phyloP scores from a whole-genome alignment of 2,888 invertebrate species.

The Thecophora atra region DNA sequence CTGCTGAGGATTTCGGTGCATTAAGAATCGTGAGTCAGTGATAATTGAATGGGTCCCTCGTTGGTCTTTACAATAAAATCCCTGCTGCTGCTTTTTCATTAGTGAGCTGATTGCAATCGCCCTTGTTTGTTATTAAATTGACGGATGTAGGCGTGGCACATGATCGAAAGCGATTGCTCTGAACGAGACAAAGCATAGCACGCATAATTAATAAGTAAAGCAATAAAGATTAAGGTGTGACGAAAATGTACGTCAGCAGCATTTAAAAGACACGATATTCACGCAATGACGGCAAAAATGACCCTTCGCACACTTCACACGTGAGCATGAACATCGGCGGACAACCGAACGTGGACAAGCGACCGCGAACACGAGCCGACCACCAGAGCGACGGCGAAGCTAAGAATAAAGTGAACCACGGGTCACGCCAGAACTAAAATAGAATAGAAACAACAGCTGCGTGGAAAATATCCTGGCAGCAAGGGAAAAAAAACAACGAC shows the following conservation, averaged over 20 bases:
- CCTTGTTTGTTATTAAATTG: too few relatives aligned
- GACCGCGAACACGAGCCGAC: background rate
- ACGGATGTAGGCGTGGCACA: too few relatives aligned
- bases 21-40: too few relatives aligned
- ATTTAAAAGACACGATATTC: background rate
- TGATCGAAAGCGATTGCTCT: too few relatives aligned
- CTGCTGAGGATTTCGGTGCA: too few relatives aligned
- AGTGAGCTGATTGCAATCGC: too few relatives aligned
- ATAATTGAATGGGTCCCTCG: too few relatives aligned
- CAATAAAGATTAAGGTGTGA: background rate
- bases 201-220: background rate
- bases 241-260: background rate
- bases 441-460: background rate
- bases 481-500: background rate
- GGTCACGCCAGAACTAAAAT: background rate
- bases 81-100: too few relatives aligned
- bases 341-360: too few relatives aligned
- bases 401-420: background rate
- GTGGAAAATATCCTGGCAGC: background rate
- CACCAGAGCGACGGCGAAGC: background rate
- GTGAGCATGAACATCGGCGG: too few relatives aligned
- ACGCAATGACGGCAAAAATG: background rate
- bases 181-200: too few relatives aligned
- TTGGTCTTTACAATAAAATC: too few relatives aligned
- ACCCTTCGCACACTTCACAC: background rate